Conservation (phyloP, 2,113 vertebrate species). For the Centrocercus urophasianus region DNA sequence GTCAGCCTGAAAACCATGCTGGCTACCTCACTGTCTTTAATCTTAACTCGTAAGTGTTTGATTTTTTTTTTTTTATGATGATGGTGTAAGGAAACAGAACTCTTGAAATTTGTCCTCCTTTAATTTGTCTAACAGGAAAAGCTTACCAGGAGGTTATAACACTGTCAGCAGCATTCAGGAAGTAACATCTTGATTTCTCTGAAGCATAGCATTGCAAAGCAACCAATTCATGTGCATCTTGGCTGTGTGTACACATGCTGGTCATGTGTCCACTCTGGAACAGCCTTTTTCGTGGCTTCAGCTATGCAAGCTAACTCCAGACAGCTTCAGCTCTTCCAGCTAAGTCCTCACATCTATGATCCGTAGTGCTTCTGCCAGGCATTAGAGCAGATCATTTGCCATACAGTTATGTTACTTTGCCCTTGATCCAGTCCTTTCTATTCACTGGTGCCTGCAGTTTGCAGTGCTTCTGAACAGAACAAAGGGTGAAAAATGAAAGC, state of each 20-base stretch:
- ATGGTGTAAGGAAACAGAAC: not conserved
- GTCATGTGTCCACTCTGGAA: not conserved
- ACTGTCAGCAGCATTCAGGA: not conserved
- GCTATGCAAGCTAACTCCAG: not conserved
- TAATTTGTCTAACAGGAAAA: not conserved
- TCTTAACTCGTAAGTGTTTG: not conserved
- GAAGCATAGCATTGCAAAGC: not conserved
- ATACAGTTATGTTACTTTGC: not conserved
- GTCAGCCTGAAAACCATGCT: not conserved
- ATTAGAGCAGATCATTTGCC: not conserved
- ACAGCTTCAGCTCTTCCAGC: not conserved
- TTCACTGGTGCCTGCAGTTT: not conserved
- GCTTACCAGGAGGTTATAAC: not conserved
- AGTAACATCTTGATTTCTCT: not conserved
- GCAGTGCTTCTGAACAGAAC: not conserved
- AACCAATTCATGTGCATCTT: not conserved
- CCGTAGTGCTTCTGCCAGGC: not conserved
- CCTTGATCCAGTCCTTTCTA: not conserved
- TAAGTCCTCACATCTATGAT: not conserved
- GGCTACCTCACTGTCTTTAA: not conserved
- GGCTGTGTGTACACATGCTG: not conserved
- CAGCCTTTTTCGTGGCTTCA: not conserved
- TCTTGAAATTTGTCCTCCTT: not conserved
- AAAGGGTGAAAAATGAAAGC: not conserved
- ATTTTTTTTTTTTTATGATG: not conserved